These are phyloP conservation scores for Pseudococcus viburni DNA, from an alignment of 2,888 invertebrate species.

Conservation along the genomic window DNA sequence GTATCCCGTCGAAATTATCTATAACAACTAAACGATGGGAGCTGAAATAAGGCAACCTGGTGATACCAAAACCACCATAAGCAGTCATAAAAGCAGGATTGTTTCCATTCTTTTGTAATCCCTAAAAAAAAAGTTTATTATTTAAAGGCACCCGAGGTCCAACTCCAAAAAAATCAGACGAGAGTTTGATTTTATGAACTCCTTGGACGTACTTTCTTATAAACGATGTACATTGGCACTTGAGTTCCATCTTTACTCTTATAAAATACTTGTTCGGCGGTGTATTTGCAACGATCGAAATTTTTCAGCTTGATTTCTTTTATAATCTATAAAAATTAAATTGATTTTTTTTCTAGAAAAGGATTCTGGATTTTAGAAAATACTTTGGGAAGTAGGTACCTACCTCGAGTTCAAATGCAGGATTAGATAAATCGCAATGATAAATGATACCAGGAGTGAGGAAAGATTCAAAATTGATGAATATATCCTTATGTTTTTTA, in stretches of 20 bases:
- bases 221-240: not conserved
- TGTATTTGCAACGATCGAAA: not conserved
- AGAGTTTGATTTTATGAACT: not conserved
- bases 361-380: not conserved
- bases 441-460: conserved; percentile 91
- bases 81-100: not conserved
- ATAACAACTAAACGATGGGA: conserved; percentile 77
- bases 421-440: conserved; percentile 73
- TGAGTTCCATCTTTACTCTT: not conserved
- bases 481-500: conserved; percentile 88
- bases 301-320: not conserved
- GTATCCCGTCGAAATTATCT: not conserved
- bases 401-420: not conserved
- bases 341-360: not conserved
- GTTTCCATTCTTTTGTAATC: conserved; percentile 79
- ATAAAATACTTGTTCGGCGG: not conserved
- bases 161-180: too few species aligned
- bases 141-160: too few species aligned
- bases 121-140: conserved; percentile 76
- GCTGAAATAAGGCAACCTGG: conserved; percentile 72
- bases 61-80: conserved; percentile 14
- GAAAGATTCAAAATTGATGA: conserved; percentile 95
- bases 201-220: not conserved
- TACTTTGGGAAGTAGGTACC: conserved; percentile 63
- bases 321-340: not conserved